Evolutionary conservation across 2,888 invertebrate genomes (phyloP).

Genomic region (Plebejus argus): DNA sequence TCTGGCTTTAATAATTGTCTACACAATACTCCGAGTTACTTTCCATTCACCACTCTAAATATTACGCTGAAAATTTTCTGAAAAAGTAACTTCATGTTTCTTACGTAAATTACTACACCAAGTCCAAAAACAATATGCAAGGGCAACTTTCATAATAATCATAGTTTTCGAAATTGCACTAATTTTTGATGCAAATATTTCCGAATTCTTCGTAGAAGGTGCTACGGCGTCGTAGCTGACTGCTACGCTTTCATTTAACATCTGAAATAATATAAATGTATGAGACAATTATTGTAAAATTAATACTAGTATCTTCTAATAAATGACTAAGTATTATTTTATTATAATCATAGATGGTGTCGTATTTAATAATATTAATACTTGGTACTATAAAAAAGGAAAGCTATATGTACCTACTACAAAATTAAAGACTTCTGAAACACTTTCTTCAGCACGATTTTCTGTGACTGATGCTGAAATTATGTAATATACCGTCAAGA

Average conservation of each 20-base stretch:
- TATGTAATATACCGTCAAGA: no score
- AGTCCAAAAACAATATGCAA: background rate
- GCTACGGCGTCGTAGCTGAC: background rate
- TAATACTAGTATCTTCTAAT: no score
- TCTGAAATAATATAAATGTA: background rate
- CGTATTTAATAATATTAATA: no score
- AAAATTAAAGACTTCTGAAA: no score
- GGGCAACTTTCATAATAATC: background rate
- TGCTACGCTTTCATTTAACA: background rate
- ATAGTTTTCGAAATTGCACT: background rate
- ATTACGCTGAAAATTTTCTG: background rate
- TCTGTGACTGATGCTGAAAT: no score
- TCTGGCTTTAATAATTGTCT: background rate
- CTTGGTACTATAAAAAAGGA: no score
- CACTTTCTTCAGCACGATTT: no score
- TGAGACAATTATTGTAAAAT: background rate
- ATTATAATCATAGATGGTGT: no score
- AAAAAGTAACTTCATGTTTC: background rate
- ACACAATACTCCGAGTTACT: background rate
- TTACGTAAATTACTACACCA: background rate
- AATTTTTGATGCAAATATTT: background rate
- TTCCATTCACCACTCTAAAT: background rate
- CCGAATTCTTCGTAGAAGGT: background rate
- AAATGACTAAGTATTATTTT: no score
- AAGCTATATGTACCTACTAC: no score